Base-by-base conservation (phyloP, 2,888 invertebrate genomes). In the Polydrusus tereticollis region DNA sequence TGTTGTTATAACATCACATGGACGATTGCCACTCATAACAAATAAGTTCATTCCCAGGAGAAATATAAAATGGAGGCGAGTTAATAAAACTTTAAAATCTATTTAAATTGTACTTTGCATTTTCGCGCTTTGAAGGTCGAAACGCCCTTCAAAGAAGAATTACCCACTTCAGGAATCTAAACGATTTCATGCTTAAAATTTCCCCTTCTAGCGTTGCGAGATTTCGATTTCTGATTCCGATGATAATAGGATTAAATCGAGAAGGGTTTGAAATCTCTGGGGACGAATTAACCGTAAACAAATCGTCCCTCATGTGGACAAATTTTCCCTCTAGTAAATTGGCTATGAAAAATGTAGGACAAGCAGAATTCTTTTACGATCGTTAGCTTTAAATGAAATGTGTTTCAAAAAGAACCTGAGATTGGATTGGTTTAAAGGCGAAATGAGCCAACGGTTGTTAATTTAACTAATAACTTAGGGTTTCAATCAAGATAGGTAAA, bases 181-280 rank as follows among this genome's bases (percentile, higher is more conserved):
- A 68, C 60, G 60, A 23, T 68, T 60, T 60, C 52, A 52, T 41
- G 52, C 60, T 36, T 59, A 58, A 59, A n/a, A 43, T 55, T 67
- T 60, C 68, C 55, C 60, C 59, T 62, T 55, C 36, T 52, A 68
- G 60, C 55, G 41, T 38, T 41, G 38, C 26, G 52, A 64, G 69
- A 64, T 64, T 70, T 64, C 69, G 62, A 52, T 52, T 69, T 36
- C 57, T 64, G 64, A 70, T 70, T 70, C 45, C 47, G 43, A 71
- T 66, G 60, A 52, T 71, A 71, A 60, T 71, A 60, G 71, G 60
- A 71, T 71, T 71, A 71, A 71, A 66, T 66, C 66, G 64, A 50
- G 65, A 62, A 43, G 69, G 69, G 69, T 55, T 57, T 45, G 29
- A 45, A 43, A 63, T 63, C 69, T 55, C 69, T 8, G 20, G 62